Evolutionary conservation across 1,140 invertebrate species (phyloP).

Genomic region (Drosophila carrolli): DNA sequence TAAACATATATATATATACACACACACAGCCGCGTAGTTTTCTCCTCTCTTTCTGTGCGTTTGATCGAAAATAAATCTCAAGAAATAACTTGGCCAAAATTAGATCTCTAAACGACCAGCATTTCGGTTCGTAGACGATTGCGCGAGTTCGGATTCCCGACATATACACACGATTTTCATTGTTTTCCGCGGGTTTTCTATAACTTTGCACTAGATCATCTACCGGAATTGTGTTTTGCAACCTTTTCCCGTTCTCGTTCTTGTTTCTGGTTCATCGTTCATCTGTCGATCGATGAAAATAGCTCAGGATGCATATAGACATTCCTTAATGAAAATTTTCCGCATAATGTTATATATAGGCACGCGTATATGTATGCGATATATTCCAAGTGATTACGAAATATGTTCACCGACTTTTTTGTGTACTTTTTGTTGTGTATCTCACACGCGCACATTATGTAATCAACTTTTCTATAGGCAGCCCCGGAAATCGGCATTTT

Average conservation of each 20-base stretch:
- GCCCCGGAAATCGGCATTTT: not conserved
- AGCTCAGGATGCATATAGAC: constrained; percentile 31
- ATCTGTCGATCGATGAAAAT: constrained; percentile 26
- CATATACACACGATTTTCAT: constrained; percentile 34
- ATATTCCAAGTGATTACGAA: constrained; percentile 71
- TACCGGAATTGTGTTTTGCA: constrained; percentile 3
- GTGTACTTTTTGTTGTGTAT: constrained; percentile 39
- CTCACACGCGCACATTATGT: constrained; percentile 78
- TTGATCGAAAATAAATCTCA: constrained; percentile 70
- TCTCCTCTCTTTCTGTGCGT: constrained; percentile 47
- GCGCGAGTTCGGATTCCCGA: constrained; percentile 36
- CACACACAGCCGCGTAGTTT: constrained; percentile 3
- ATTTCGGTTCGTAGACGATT: constrained; percentile 24
- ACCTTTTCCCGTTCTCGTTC: not conserved
- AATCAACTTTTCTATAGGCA: constrained; percentile 45
- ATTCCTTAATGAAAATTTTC: constrained; percentile 56
- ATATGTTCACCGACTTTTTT: constrained; percentile 56
- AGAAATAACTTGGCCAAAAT: constrained; percentile 80
- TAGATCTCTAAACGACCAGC: constrained; percentile 61
- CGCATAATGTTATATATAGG: constrained; percentile 36
- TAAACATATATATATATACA: constrained; percentile 26
- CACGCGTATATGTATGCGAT: constrained; percentile 30
- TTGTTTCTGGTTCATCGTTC: constrained; percentile 24
- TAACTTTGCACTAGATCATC: constrained; percentile 41
- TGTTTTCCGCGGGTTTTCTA: constrained; percentile 18